Evolutionary conservation across 1,140 invertebrate genomes (phyloP), one percentile per base, ranked within the genome.

Genomic region (Procambarus virginalis): DNA sequence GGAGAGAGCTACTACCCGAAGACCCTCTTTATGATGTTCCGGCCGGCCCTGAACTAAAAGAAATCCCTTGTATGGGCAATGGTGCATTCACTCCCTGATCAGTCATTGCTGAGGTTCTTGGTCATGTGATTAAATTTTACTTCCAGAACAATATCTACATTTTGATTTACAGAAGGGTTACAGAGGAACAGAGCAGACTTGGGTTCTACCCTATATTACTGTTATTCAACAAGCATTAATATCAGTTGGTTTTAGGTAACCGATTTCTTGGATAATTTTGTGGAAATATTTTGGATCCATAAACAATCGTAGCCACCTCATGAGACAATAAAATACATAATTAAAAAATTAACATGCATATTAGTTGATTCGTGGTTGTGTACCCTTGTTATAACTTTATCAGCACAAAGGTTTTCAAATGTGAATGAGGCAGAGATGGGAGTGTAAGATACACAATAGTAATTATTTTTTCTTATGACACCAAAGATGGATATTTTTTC

Each of bases 1-100:
- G 88, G 88, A 73, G 87, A 89, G 60, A 79, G 76, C n/a, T 89
- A 89, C 88, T 89, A 89, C 46, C 88, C 88, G 17, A 83, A 83
- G 75, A 77, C 88, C 46, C 82, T 89, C 45, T 89, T 89, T 68
- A 81, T 89, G 34, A 84, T 89, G 88, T 89, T 89, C 88, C 81
- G 82, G 82, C 88, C 88, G 49, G 34, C 51, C n/a, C 60, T 89
- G 49, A 89, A 89, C 55, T 89, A 89, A 84, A 60, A n/a, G 81
- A 34, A 14, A 22, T 55, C n/a, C 46, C 34, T 58, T 45, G 64
- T 3, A 22, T 34, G 17, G 46, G n/a, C 10, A 55, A 46, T 82
- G 80, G 80, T 68, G 48, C 60, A 34, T 55, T 45, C 58, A 34
- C 68, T 73, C 22, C 68, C 68, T 9, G 68, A 73, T 73, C n/a